Conservation (phyloP, 37 sponge, comb jelly and placozoan genomes). For the Ephydatia muelleri region DNA sequence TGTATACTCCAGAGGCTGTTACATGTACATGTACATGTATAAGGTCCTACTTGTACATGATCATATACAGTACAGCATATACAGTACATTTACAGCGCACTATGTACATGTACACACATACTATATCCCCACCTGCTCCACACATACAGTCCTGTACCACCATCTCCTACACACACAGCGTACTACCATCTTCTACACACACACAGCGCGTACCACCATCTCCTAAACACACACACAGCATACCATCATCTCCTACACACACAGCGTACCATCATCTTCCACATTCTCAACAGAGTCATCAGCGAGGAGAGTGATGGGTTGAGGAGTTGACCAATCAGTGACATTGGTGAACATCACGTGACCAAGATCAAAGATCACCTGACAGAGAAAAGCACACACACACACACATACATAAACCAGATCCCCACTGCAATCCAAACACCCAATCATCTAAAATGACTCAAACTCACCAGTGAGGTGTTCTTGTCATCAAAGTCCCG, state of each 20-base stretch:
- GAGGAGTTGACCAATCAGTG: constrained; percentile 41
- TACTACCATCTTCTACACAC: too few relatives aligned
- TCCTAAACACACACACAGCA: neutral
- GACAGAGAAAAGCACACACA: neutral
- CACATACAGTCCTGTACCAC: neutral
- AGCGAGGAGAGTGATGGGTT: neutral
- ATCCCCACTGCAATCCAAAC: neutral
- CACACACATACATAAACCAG: neutral
- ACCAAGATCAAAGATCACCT: constrained; percentile 88
- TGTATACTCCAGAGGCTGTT: too few relatives aligned
- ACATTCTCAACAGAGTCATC: constrained; percentile 24
- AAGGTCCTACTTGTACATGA: too few relatives aligned
- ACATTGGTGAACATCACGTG: constrained; percentile 70
- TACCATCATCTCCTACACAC: neutral
- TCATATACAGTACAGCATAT: too few relatives aligned
- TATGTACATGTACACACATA: too few relatives aligned
- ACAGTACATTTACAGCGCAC: too few relatives aligned
- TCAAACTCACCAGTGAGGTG: constrained; percentile 57
- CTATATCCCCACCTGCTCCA: too few relatives aligned
- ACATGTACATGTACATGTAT: too few relatives aligned
- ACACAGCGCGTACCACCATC: neutral
- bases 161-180: too few relatives aligned
- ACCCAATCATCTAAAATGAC: neutral
- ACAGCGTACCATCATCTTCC: constrained; percentile 39
- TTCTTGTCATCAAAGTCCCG: constrained; percentile 46